Evolutionary conservation across 2,888 invertebrate species (phyloP), one percentile per base, ranked within the genome.

Genomic region (Drosophila buzzatii): DNA sequence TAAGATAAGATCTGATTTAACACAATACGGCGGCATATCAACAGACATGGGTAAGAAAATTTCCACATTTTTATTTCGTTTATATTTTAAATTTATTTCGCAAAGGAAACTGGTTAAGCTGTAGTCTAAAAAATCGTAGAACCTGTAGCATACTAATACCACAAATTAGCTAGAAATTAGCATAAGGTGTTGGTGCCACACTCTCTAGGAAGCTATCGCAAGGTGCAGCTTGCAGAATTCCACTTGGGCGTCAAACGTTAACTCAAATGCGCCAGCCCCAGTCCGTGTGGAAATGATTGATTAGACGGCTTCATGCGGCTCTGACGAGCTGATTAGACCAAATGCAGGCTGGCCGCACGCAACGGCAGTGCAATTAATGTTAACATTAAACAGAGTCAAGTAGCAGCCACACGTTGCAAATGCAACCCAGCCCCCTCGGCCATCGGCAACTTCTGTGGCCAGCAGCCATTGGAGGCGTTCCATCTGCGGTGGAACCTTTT

Each of bases 1-100:
- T 91, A 91, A 91, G 91, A 91, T 91, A 91, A 91, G 91, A 91
- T 92, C 91, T 85, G 91, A 91, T 91, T 92, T 91, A 91, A 92
- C 91, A 91, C 91, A 91, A 91, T 91, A 91, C 85, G 92, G 92
- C 91, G 91, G 91, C 89, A 92, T 91, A 90, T 91, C 91, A 92
- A 90, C 91, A 91, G 91, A 91, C 90, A 92, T 91, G 91, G 91
- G 91, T 91, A 91, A 91, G 91, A 91, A 91, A 85, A 88, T 89
- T 91, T 91, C 85, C 90, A 91, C 89, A 84, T 89, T 82, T 90
- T 81, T 79, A 77, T 82, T 73, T 70, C 72, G 72, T 75, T 63
- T 55, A 71, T 71, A 41, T 57, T 63, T 47, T 64, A 27, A 45
- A 63, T 52, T 62, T 41, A 59, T 64, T 72, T 63, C 52, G 47